Percentiles rank a stretch among this genome's conserved stretches.
These are phyloP conservation scores for Tokudaia tokunoshimensis DNA, from an alignment of 2,797 vertebrate species.

Conservation along the genomic window DNA sequence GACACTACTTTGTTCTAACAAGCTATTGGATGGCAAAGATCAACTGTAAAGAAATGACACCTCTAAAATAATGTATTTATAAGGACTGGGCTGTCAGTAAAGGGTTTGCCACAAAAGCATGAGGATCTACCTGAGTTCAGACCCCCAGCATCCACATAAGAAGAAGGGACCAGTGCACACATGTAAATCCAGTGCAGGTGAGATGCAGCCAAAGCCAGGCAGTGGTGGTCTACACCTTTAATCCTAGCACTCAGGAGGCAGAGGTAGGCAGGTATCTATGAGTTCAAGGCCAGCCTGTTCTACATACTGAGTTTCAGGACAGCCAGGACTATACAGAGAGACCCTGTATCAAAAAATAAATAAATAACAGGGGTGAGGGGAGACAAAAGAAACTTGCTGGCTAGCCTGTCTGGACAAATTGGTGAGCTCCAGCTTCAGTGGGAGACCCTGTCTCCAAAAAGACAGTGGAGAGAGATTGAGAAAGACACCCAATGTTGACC, in stretches of 20 bases:
- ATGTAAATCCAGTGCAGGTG: too few relatives aligned
- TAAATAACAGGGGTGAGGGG: not conserved
- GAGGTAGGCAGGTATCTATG: not conserved
- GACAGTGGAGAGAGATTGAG: not conserved
- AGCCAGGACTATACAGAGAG: not conserved
- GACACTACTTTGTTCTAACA: not conserved
- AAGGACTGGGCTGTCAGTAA: not conserved
- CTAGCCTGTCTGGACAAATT: not conserved
- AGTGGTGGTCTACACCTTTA: not conserved
- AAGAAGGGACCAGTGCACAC: not conserved
- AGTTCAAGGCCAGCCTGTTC: not conserved
- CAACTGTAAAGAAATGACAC: constrained; percentile 13
- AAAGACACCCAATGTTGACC: not conserved
- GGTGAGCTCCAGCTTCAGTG: not conserved
- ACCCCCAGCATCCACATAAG: not conserved
- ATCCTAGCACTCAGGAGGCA: not conserved
- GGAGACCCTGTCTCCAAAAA: not conserved
- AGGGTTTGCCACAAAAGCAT: not conserved
- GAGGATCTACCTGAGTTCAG: not conserved
- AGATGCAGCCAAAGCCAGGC: not conserved
- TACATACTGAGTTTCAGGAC: not conserved
- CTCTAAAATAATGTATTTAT: not conserved
- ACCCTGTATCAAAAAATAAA: not conserved
- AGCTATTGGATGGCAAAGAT: constrained; percentile 2
- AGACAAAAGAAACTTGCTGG: not conserved